These are phyloP conservation scores for Diorhabda sublineata DNA, from an alignment of 1,140 invertebrate genomes.

Conservation along the genomic window DNA sequence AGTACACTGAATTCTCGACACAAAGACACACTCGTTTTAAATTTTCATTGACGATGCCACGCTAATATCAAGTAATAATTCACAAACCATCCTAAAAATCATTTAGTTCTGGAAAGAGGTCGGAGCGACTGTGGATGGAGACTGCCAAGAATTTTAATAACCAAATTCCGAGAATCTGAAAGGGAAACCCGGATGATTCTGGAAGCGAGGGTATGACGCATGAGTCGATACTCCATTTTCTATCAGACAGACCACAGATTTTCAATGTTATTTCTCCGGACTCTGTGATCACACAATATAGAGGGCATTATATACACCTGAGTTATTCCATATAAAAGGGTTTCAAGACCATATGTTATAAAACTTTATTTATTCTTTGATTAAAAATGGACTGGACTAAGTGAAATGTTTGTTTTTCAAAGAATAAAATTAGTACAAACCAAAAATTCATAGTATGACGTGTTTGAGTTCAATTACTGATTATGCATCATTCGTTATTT, in stretches of 20 bases:
- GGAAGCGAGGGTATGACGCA: not conserved
- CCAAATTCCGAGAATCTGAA: not conserved
- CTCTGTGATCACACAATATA: not conserved
- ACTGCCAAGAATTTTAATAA: conserved; percentile 2
- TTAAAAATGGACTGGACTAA: too few species aligned
- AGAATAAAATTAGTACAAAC: too few species aligned
- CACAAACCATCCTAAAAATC: not conserved
- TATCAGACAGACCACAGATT: not conserved
- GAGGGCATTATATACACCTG: not conserved
- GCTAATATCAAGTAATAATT: not conserved
- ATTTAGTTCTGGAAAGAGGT: not conserved
- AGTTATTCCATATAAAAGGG: not conserved
- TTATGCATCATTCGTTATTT: too few species aligned
- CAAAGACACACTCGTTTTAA: not conserved
- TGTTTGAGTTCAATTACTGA: too few species aligned
- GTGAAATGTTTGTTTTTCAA: too few species aligned
- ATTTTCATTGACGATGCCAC: not conserved
- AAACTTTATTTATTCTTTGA: too few species aligned
- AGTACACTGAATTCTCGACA: not conserved
- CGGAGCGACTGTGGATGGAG: not conserved
- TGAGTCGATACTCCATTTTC: conserved; percentile 2
- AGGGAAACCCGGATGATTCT: not conserved
- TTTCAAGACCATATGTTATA: not conserved
- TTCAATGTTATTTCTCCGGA: not conserved
- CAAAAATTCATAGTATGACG: too few species aligned